Conservation (phyloP, 2,888 invertebrate genomes). For the Lottia gigantea region DNA sequence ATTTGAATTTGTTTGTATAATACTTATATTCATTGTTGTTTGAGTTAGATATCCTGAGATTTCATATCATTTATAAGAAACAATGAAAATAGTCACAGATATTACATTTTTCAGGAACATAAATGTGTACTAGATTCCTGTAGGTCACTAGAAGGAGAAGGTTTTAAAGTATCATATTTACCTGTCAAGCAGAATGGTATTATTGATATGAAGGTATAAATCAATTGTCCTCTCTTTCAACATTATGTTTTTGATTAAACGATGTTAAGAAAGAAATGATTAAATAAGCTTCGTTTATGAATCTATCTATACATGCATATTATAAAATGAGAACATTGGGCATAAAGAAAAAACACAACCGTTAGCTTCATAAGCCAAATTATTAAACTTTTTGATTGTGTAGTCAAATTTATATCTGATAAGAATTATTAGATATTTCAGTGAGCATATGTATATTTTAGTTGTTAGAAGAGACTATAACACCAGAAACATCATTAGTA, state of each 20-base stretch:
- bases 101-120: constrained; percentile 81
- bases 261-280: too few species aligned
- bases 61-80: not conserved
- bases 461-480: constrained; percentile 83
- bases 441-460: constrained; percentile 33
- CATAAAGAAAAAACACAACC: not conserved
- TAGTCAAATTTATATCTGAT: not conserved
- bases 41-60: too few species aligned
- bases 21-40: too few species aligned
- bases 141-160: constrained; percentile 92
- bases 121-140: constrained; percentile 99
- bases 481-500: constrained; percentile 90
- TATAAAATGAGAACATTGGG: not conserved
- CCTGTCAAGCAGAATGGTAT: constrained; percentile 87
- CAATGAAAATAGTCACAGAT: not conserved
- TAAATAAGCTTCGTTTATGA: too few species aligned
- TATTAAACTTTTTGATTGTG: not conserved
- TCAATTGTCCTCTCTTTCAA: too few species aligned
- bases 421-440: not conserved
- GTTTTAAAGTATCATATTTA: constrained; percentile 93
- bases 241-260: too few species aligned
- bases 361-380: not conserved
- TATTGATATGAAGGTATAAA: constrained; percentile 77
- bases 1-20: too few species aligned
- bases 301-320: too few species aligned